phyloP scores from a whole-genome alignment of 1,140 invertebrate species.

The Apis cerana region DNA sequence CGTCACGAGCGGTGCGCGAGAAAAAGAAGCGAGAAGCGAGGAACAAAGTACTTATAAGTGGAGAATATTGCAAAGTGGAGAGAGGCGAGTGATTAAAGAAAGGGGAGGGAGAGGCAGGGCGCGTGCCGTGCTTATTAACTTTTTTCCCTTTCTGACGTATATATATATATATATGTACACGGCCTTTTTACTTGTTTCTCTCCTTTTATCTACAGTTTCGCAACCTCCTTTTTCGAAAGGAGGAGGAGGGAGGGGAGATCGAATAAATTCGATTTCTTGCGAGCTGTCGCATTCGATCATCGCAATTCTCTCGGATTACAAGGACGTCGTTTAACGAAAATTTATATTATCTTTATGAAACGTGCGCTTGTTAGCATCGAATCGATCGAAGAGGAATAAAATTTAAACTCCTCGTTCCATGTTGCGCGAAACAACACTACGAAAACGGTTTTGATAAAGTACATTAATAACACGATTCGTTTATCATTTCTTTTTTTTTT shows the following conservation, averaged over 20 bases:
- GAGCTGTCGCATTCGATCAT: not conserved
- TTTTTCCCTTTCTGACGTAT: conserved; percentile 59
- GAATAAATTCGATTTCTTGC: conserved; percentile 23
- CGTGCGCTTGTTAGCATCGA: not conserved
- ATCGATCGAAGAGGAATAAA: not conserved
- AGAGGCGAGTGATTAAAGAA: conserved; percentile 17
- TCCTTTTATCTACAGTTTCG: conserved; percentile 44
- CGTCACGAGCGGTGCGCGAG: not conserved
- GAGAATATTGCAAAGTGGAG: conserved; percentile 28
- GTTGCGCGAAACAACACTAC: not conserved
- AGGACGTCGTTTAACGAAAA: conserved; percentile 21
- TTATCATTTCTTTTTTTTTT: conserved; percentile 1
- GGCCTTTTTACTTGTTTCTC: conserved; percentile 19
- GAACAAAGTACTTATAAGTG: conserved; percentile 10
- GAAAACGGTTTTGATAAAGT: not conserved
- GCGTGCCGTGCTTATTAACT: conserved; percentile 76
- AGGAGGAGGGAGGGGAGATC: not conserved
- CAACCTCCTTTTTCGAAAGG: conserved; percentile 33
- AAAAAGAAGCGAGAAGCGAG: not conserved
- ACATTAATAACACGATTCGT: conserved; percentile 9
- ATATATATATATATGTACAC: conserved; percentile 1
- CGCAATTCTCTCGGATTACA: conserved; percentile 5
- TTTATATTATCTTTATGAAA: conserved; percentile 4
- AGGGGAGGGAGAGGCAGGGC: conserved; percentile 58
- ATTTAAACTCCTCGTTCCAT: no score